Evolutionary conservation across 2,888 invertebrate genomes (phyloP).

Genomic region (Polietes domitor): DNA sequence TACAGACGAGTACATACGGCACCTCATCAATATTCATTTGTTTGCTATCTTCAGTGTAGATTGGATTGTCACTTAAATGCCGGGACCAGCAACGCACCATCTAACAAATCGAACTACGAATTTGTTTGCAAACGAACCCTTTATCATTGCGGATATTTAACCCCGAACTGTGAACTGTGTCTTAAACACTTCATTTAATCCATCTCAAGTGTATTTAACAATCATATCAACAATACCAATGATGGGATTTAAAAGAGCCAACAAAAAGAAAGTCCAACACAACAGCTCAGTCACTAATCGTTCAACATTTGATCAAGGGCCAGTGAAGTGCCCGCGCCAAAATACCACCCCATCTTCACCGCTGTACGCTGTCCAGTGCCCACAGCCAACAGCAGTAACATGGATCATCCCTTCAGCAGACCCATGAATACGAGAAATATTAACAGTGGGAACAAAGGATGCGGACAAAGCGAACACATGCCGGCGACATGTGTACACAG

Average conservation of each 20-base stretch:
- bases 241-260: conserved; percentile 26
- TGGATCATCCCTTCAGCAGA: conserved; percentile 59
- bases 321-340: conserved; percentile 52
- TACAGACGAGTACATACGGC: not conserved
- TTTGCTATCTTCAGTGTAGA: conserved; percentile 57
- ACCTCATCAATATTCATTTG: conserved; percentile 40
- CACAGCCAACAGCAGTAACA: conserved; percentile 21
- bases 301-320: conserved; percentile 33
- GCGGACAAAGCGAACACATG: conserved; percentile 55
- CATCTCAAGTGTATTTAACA: conserved; percentile 67
- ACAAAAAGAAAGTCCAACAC: conserved; percentile 34
- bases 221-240: conserved; percentile 29
- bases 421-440: conserved; percentile 26
- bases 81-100: conserved; percentile 48
- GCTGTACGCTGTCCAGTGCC: not conserved
- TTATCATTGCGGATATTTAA: conserved; percentile 64
- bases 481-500: conserved; percentile 58
- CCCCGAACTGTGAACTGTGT: conserved; percentile 58
- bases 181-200: conserved; percentile 65
- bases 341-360: conserved; percentile 9
- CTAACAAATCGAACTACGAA: conserved; percentile 42
- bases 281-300: conserved; percentile 23
- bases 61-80: conserved; percentile 60
- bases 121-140: conserved; percentile 57
- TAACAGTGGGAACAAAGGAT: not conserved